Evolutionary conservation across 2,888 invertebrate species (phyloP), one percentile per base, ranked within the genome.

Genomic region (Morpho deidamia): DNA sequence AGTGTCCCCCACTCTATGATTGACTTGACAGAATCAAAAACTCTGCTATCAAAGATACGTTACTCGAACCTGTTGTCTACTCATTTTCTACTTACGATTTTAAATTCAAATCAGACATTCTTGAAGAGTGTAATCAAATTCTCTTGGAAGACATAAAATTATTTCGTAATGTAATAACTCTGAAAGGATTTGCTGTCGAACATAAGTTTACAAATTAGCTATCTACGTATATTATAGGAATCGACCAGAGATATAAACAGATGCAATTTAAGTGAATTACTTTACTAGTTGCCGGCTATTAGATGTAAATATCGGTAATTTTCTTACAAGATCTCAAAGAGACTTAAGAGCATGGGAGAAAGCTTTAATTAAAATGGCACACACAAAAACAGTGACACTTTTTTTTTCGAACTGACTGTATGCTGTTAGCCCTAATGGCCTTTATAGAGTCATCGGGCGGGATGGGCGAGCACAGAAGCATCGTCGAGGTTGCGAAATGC

Each of bases 281-380:
- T 53, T 53, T 58, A 43, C 63, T 60, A 59, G 52, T 59, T 56
- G 55, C 58, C 50, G 53, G 57, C 55, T 42, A 60, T 61, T 58
- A 56, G 51, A 61, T 44, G 55, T 59, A 57, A 61, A 63, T 59
- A 61, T 54, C 51, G 55, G 59, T 60, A 56, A 65, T 61, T 56
- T 54, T 41, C 44, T 56, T 53, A 66, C 63, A 67, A 64, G 68
- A 72, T 70, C 40, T 44, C 11, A 41, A 67, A 71, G 70, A 68
- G 70, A 66, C 40, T 53, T 53, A 44, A 46, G 49, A 46, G 53
- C 38, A 69, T 70, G 71, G 23, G 78, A 78, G 83, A 83, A 83
- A 85, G 83, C 72, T 70, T 71, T 81, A 82, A 85, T 84, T 86
- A 83, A 81, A 81, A 79, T 69, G 46, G 65, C 65, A 79, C 75